Percentiles rank a stretch among this genome's conserved stretches.
phyloP scores from a whole-genome alignment of 2,113 vertebrate genomes.

The Cacatua alba region DNA sequence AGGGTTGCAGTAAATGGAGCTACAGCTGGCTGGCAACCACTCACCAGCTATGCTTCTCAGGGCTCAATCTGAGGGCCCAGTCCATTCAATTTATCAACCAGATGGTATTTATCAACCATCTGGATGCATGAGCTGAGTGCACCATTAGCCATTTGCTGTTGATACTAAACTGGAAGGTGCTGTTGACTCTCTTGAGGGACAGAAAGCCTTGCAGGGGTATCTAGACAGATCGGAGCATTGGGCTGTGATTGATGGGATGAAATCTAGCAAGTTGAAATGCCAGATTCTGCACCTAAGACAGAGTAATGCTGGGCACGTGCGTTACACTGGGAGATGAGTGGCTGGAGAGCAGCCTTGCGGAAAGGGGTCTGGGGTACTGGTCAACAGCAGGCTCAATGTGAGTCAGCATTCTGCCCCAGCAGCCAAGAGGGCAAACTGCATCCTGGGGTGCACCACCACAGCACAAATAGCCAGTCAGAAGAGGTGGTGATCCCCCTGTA shows the following conservation, averaged over 20 bases:
- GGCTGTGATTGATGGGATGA: neutral
- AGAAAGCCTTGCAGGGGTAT: neutral
- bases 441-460: too few species aligned
- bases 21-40: neutral
- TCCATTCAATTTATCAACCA: neutral
- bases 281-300: neutral
- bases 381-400: neutral
- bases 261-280: neutral
- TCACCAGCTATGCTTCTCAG: neutral
- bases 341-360: neutral
- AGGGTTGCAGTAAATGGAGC: neutral
- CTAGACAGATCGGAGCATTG: rapidly evolving
- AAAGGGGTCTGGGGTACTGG: neutral
- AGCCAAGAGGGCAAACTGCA: neutral
- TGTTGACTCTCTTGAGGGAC: neutral
- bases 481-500: neutral
- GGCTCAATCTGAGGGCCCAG: neutral
- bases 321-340: neutral
- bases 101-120: neutral
- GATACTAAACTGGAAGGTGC: neutral
- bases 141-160: neutral
- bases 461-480: neutral
- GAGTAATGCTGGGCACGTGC: neutral
- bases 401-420: neutral
- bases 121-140: neutral